These are phyloP conservation scores for Oncopeltus fasciatus DNA, from an alignment of 1,140 invertebrate species.

Conservation along the genomic window DNA sequence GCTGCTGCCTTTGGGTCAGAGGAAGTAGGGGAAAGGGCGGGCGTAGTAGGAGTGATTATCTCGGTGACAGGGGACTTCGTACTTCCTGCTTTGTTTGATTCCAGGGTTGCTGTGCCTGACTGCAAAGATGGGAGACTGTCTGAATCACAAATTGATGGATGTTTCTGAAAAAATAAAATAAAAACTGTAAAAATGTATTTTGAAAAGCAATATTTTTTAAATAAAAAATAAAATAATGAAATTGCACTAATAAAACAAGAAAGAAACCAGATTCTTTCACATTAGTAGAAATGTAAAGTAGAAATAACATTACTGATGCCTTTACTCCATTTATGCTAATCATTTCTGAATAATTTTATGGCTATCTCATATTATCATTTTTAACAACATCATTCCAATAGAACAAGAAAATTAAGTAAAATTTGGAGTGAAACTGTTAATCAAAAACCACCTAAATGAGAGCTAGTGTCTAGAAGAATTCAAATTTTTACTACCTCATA, in stretches of 20 bases:
- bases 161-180: background rate
- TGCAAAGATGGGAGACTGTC: slow-evolving; percentile 20
- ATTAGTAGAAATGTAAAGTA: no score
- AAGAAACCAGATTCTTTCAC: no score
- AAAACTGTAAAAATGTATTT: background rate
- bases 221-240: background rate
- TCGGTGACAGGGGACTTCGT: slow-evolving; percentile 9
- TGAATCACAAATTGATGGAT: slow-evolving; percentile 15
- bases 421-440: no score
- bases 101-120: slow-evolving; percentile 16
- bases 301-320: no score
- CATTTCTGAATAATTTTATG: no score
- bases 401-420: no score
- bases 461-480: no score
- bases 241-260: background rate
- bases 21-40: slow-evolving; percentile 18
- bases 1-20: slow-evolving; percentile 26
- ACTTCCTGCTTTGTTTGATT: slow-evolving; percentile 9
- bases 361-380: no score
- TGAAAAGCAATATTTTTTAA: background rate
- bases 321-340: no score
- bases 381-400: no score
- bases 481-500: no score
- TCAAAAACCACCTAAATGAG: no score
- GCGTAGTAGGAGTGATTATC: background rate